phyloP scores from a whole-genome alignment of 1,140 invertebrate species.

The Alviniconcha marisindica region DNA sequence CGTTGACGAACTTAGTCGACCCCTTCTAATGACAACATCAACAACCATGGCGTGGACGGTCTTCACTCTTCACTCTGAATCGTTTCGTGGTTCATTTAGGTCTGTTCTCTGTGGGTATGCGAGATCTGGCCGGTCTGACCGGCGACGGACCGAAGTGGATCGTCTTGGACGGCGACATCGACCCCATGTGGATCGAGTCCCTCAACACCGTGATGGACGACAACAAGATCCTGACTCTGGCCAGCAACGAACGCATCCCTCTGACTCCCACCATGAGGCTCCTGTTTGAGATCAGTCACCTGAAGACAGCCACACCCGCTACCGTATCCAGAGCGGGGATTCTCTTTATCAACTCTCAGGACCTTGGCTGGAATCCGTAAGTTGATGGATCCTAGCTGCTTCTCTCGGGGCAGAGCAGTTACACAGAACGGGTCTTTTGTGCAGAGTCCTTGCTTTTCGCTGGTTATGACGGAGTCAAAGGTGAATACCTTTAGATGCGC shows the following conservation, averaged over 20 bases:
- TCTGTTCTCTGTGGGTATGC: slow-evolving; percentile 95
- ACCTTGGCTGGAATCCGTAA: slow-evolving; percentile 98
- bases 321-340: slow-evolving; percentile 95
- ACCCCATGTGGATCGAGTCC: slow-evolving; percentile 99
- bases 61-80: no score
- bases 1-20: no score
- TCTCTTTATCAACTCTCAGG: slow-evolving; percentile 85
- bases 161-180: slow-evolving; percentile 96
- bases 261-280: slow-evolving; percentile 94
- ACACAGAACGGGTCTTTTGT: no score
- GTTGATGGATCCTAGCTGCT: no score
- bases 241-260: slow-evolving; percentile 97
- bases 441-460: no score
- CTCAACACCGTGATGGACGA: slow-evolving; percentile 86
- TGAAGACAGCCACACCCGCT: slow-evolving; percentile 95
- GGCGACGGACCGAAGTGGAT: slow-evolving; percentile 97
- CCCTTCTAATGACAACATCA: no score
- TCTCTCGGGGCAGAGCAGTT: no score
- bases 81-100: slow-evolving; percentile 75
- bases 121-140: slow-evolving; percentile 91
- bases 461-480: no score
- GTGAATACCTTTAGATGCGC: no score
- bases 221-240: slow-evolving; percentile 90
- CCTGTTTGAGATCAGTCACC: slow-evolving; percentile 96
- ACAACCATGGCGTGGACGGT: no score